Evolutionary conservation across 2,888 invertebrate species (phyloP).

Genomic region (Amblyteles armatorius): DNA sequence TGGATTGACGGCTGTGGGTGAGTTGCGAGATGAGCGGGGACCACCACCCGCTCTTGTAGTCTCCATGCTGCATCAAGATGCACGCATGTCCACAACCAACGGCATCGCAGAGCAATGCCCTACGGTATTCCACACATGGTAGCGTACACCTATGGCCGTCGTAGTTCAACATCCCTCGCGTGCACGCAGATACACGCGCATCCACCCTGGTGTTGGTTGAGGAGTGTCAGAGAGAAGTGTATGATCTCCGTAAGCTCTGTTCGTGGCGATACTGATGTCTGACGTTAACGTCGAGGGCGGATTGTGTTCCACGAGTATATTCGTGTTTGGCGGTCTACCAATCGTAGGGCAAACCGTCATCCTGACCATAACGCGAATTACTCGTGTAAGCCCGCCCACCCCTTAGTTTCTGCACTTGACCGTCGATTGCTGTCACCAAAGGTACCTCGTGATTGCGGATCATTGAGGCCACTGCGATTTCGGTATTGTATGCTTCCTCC

Average conservation of each 20-base stretch:
- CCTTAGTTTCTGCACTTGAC: constrained; percentile 4
- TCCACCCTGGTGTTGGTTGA: not conserved
- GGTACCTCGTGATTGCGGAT: not conserved
- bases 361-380: constrained; percentile 37
- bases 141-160: not conserved
- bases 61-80: constrained; percentile 30
- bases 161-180: constrained; percentile 22
- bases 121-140: constrained; percentile 33
- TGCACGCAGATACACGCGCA: not conserved
- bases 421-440: constrained; percentile 4
- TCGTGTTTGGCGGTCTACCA: constrained; percentile 17
- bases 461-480: not conserved
- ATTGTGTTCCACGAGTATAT: constrained; percentile 1
- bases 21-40: constrained; percentile 67
- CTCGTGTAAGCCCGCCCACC: not conserved
- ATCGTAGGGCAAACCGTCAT: constrained; percentile 27
- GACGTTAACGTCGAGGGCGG: constrained; percentile 17
- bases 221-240: constrained; percentile 13
- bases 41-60: constrained; percentile 37
- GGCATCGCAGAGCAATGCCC: constrained; percentile 51
- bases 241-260: constrained; percentile 15
- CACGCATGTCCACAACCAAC: constrained; percentile 30
- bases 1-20: constrained; percentile 79
- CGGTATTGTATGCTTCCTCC: not conserved
- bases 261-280: constrained; percentile 28